A percentile compares a stretch with the other conserved stretches of the same genome.
Conservation (phyloP, 1,140 invertebrate species). For the Lineus longissimus region DNA sequence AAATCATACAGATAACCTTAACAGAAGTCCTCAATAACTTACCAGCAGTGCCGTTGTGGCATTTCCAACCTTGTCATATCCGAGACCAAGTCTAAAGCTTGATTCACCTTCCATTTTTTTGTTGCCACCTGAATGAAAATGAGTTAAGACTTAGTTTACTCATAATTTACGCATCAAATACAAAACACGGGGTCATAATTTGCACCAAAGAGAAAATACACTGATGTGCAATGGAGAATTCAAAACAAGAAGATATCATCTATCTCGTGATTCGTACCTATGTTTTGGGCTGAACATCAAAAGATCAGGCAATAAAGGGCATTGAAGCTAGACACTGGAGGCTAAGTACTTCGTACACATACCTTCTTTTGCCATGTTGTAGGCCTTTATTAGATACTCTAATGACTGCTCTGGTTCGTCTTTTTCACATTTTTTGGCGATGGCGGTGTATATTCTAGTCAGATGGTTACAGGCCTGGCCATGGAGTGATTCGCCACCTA, state of each 20-base stretch:
- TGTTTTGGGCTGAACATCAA: too few relatives aligned
- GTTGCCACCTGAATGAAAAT: constrained; percentile 32
- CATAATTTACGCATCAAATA: too few relatives aligned
- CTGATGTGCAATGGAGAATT: too few relatives aligned
- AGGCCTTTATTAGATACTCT: constrained; percentile 42
- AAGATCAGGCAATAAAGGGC: too few relatives aligned
- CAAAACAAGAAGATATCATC: too few relatives aligned
- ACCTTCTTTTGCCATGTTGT: constrained; percentile 44
- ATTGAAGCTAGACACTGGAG: too few relatives aligned
- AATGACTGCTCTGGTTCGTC: constrained; percentile 24
- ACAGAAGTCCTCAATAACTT: background rate
- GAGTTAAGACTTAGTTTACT: too few relatives aligned
- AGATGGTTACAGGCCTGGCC: constrained; percentile 45
- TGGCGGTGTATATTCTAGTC: constrained; percentile 40
- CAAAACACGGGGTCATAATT: too few relatives aligned
- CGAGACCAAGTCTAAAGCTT: constrained; percentile 43
- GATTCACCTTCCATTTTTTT: constrained; percentile 41
- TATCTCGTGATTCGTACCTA: too few relatives aligned
- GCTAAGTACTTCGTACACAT: constrained; percentile 14
- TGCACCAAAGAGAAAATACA: too few relatives aligned
- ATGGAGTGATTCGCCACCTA: constrained; percentile 30
- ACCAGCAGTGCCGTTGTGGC: constrained; percentile 45
- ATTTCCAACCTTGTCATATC: constrained; percentile 39
- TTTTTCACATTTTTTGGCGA: constrained; percentile 29
- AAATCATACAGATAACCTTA: background rate